Base-by-base conservation (phyloP, 2,113 vertebrate species). In the Synchiropus splendidus region DNA sequence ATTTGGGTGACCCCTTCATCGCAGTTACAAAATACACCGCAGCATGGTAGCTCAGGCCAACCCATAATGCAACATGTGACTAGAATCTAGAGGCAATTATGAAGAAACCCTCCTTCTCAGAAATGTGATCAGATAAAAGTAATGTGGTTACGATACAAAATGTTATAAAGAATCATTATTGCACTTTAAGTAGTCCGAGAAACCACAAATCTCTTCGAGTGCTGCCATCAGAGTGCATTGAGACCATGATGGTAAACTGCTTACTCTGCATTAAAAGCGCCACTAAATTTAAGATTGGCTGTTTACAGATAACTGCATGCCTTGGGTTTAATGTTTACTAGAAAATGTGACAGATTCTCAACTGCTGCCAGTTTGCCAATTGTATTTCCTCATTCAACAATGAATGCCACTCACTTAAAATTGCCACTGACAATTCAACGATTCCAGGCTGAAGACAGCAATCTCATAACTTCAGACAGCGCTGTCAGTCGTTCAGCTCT, bases 1-100 rank as follows among this genome's bases (percentile, higher is more conserved):
- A 86, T 83, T 82, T 82, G 80, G 79, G 74, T 82, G 83, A 83
- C 82, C 83, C 74, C 72, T 80, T 74, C 62, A 67, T 70, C 59
- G 46, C 61, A 73, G 81, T 84, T 84, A 82, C 71, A 74, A 85
- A 84, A 84, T 78, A 75, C 51, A 63, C 74, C 76, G 42, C 80
- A 82, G 80, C 78, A 68, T 82, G 80, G 72, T 75, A 77, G 69
- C 70, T 61, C 67, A 74, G 78, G 69, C 76, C 74, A 76, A 75
- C 80, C 70, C 70, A 80, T 73, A 72, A 79, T 81, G 67, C 60
- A 77, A 63, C 75, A 78, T 75, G 71, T 77, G 74, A 80, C 64
- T 62, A 59, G 45, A 79, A 41, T 54, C 71, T 67, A 53, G 67
- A 57, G 72, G 70, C 51, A 39, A 44, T 58, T 45, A 17, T 18